Base-by-base conservation (phyloP, 2,888 invertebrate species). In the Terebella lapidaria region DNA sequence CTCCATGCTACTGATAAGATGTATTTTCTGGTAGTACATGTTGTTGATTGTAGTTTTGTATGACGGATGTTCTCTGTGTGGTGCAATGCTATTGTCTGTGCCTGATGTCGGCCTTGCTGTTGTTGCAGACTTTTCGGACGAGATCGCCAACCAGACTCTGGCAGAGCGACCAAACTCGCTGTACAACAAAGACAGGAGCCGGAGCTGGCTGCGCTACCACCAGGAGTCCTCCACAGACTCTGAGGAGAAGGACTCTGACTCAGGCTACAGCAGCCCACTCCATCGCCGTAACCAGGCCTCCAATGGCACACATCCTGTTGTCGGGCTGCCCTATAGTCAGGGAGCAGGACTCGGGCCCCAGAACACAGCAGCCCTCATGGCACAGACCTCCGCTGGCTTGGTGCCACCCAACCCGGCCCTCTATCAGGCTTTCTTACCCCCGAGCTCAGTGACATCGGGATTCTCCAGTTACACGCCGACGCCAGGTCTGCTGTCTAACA, bases 181-280 rank as follows among this genome's bases (percentile, higher is more conserved):
- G 52, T 77, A 63, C 62, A 49, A 56, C 20, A 54, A 60, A 3
- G 57, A 45, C 20, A 30, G 26, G 42, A 47, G 46, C 4, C 53
- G 60, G 22, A 45, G 42, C 27, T 53, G 58, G 64, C 57, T 47
- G 46, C 49, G 54, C 29, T 61, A 57, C 55, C 51, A 46, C 15
- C 51, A 54, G 10, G 59, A 66, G 52, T 45, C 42, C 24, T 54
- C 59, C 18, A 61, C 67, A 4, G 66, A 66, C 56, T 60, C 62
- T 1, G 65, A 65, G 42, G 70, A 70, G 54, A 62, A 61, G 18
- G 75, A 76, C 59, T 74, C 72, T 0, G 76, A 76, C 68, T 73
- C 72, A 58, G 76, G 76, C n/a, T 76, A 76, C 66, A 73, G 71
- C 60, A 74, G 74, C 57, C 75, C 74, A 1, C 60, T 72, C 27